Evolutionary conservation across 2,797 vertebrate genomes (phyloP).

Genomic region (Sebastes vulpes): DNA sequence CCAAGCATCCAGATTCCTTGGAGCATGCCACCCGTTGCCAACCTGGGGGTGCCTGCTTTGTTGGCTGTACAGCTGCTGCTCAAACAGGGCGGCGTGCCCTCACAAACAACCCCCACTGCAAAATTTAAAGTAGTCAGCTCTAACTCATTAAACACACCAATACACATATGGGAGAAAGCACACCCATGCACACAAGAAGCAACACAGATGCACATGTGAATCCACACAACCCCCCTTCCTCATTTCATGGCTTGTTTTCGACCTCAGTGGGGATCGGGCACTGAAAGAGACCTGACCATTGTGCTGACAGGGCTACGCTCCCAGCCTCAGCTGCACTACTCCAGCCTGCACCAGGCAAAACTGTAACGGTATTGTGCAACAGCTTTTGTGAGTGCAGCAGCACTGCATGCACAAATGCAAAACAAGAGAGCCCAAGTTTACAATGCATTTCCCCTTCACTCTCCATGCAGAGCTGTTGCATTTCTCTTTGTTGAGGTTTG

Average conservation of each 20-base stretch:
- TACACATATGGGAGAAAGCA: constrained; percentile 30
- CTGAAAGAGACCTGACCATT: constrained; percentile 78
- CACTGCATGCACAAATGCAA: constrained; percentile 17
- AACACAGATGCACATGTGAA: constrained; percentile 24
- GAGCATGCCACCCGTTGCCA: constrained; percentile 74
- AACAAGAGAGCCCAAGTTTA: constrained; percentile 6
- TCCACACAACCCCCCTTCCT: constrained; percentile 59
- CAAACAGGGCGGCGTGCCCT: constrained; percentile 35
- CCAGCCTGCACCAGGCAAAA: constrained; percentile 25
- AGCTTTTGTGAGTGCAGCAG: constrained; percentile 41
- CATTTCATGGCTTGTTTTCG: constrained; percentile 78
- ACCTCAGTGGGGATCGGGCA: constrained; percentile 58
- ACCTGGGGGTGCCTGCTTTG: constrained; percentile 71
- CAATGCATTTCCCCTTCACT: background rate
- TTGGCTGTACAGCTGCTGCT: constrained; percentile 73
- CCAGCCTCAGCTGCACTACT: constrained; percentile 49
- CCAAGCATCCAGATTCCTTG: constrained; percentile 80
- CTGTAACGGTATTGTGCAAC: constrained; percentile 43
- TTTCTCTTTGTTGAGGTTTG: background rate
- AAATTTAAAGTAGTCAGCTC: constrained; percentile 58
- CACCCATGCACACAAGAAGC: constrained; percentile 25
- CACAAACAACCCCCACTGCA: constrained; percentile 57
- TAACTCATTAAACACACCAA: constrained; percentile 44
- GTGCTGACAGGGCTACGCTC: constrained; percentile 54
- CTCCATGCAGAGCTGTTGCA: background rate